phyloP scores from a whole-genome alignment of 1,140 invertebrate species.

The Neomicropteryx cornuta region DNA sequence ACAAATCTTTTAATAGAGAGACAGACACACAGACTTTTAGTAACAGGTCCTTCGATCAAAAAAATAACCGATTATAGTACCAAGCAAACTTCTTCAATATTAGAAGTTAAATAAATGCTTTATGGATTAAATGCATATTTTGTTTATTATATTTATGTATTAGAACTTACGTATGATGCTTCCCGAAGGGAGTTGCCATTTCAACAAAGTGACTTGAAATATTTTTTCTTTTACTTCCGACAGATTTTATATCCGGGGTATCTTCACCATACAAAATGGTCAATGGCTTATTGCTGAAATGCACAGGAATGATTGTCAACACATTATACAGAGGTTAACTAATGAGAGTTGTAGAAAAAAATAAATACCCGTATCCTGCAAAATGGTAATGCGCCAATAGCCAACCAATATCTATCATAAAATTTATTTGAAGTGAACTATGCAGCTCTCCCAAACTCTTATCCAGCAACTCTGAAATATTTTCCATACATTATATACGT shows the following conservation, averaged over 20 bases:
- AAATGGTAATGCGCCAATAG: slow-evolving; percentile 67
- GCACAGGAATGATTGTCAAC: slow-evolving; percentile 7
- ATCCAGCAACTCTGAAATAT: slow-evolving; percentile 58
- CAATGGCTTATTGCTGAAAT: slow-evolving; percentile 52
- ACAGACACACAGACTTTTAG: too few species aligned
- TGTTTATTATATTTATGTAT: background rate
- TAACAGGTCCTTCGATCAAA: too few species aligned
- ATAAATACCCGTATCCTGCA: slow-evolving; percentile 55
- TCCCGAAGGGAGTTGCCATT: slow-evolving; percentile 71
- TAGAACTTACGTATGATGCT: slow-evolving; percentile 72
- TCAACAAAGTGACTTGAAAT: slow-evolving; percentile 56
- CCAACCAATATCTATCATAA: slow-evolving; percentile 85
- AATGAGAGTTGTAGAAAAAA: background rate
- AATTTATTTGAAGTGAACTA: slow-evolving; percentile 76
- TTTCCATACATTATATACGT: slow-evolving; percentile 6
- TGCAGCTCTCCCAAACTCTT: slow-evolving; percentile 61
- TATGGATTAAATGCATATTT: slow-evolving; percentile 4
- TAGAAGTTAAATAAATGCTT: too few species aligned
- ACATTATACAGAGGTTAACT: background rate
- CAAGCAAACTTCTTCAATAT: too few species aligned
- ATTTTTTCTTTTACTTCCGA: slow-evolving; percentile 45
- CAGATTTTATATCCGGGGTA: slow-evolving; percentile 42
- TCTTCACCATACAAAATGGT: slow-evolving; percentile 73
- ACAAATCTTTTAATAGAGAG: too few species aligned
- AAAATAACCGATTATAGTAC: too few species aligned